Evolutionary conservation across 2,888 invertebrate species (phyloP).

Genomic region (Synanthedon tipuliformis): DNA sequence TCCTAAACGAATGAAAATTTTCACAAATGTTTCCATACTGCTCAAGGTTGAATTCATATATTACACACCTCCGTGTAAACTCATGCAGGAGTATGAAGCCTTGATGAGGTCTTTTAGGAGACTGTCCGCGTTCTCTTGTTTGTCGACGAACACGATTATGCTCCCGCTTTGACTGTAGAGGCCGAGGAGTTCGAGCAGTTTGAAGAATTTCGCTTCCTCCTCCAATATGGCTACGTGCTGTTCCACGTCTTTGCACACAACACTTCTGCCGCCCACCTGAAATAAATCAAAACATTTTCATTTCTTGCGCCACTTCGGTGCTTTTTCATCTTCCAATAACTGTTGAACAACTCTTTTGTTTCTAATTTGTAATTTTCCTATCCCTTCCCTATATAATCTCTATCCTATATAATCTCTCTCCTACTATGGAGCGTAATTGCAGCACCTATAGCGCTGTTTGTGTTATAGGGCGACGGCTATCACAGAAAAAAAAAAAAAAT

Average conservation of each 20-base stretch:
- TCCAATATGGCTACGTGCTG: constrained; percentile 94
- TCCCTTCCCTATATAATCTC: too few relatives aligned
- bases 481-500: background rate
- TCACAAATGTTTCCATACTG: background rate
- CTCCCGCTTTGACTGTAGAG: constrained; percentile 92
- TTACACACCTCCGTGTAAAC: constrained; percentile 87
- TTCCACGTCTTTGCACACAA: constrained; percentile 98
- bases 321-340: too few relatives aligned
- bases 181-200: constrained; percentile 96
- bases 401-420: too few relatives aligned
- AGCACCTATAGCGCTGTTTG: too few relatives aligned
- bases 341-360: too few relatives aligned
- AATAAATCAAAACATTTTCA: background rate
- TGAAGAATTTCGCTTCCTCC: constrained; percentile 97
- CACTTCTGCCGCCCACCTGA: constrained; percentile 91
- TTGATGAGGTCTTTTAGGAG: constrained; percentile 94
- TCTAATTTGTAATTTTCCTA: too few relatives aligned
- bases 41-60: too few relatives aligned
- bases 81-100: constrained; percentile 96
- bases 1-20: too few relatives aligned
- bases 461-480: too few relatives aligned
- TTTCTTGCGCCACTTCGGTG: too few relatives aligned
- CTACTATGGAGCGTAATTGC: too few relatives aligned
- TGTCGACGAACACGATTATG: constrained; percentile 97
- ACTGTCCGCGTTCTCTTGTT: constrained; percentile 97